A percentile compares a stretch with the other conserved stretches of the same genome.
Evolutionary conservation across 1,140 invertebrate genomes (phyloP).

Genomic region (Oryctes rhinoceros): DNA sequence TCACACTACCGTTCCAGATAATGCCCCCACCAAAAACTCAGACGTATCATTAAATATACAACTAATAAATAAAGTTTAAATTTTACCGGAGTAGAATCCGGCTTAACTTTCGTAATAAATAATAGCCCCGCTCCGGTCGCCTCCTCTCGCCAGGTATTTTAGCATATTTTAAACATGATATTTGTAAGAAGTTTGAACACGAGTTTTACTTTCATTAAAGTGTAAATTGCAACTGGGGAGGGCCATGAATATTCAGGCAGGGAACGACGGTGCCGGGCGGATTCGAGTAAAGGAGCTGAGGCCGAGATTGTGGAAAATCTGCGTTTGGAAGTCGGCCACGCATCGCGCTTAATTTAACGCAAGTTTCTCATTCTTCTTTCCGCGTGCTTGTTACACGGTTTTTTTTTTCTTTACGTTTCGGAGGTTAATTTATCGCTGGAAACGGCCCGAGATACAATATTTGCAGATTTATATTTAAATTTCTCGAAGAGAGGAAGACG

Average conservation of each 20-base stretch:
- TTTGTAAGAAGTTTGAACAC: slow-evolving; percentile 22
- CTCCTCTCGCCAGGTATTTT: slow-evolving; percentile 13
- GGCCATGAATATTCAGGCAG: slow-evolving; percentile 13
- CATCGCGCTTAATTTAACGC: slow-evolving; percentile 3
- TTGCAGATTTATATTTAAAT: slow-evolving; percentile 4
- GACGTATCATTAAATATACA: slow-evolving; percentile 36
- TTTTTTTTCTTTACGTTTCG: slow-evolving; percentile 10
- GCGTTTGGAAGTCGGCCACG: background rate
- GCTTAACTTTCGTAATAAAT: slow-evolving; percentile 30
- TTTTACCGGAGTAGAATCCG: slow-evolving; percentile 1
- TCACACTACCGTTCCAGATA: background rate
- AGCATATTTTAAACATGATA: slow-evolving; percentile 19
- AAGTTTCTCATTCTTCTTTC: slow-evolving; percentile 13
- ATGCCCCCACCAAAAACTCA: background rate
- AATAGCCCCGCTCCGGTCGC: background rate
- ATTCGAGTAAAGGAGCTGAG: slow-evolving; percentile 9
- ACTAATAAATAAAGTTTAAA: slow-evolving; percentile 39
- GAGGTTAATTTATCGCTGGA: background rate
- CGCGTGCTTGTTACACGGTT: background rate
- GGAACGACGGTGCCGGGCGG: background rate
- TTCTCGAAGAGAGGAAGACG: background rate
- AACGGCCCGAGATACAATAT: slow-evolving; percentile 8
- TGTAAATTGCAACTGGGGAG: slow-evolving; percentile 17
- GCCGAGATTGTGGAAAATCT: background rate
- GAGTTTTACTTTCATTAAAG: slow-evolving; percentile 22